Evolutionary conservation across 2,888 invertebrate species (phyloP).

Genomic region (Shargacucullia verbasci): DNA sequence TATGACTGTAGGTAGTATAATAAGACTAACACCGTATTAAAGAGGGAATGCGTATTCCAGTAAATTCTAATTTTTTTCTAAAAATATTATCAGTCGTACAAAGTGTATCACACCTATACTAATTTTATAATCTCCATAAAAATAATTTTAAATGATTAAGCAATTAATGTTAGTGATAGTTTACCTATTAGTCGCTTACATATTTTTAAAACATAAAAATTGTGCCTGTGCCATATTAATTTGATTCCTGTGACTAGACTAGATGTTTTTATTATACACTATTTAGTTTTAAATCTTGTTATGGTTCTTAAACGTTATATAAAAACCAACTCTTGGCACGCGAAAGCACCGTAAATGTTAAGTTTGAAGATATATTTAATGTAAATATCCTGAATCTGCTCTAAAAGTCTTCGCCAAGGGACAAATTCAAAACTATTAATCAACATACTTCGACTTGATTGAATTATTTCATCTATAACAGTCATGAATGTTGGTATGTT

Average conservation of each 20-base stretch:
- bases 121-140: not conserved
- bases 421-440: slow-evolving; percentile 33
- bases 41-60: too few relatives aligned
- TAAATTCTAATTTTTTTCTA: slow-evolving; percentile 3
- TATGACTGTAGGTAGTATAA: too few relatives aligned
- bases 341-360: slow-evolving; percentile 30
- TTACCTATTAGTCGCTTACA: not conserved
- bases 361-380: slow-evolving; percentile 27
- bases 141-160: not conserved
- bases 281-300: slow-evolving; percentile 21
- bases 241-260: not conserved
- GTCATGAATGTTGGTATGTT: slow-evolving; percentile 26
- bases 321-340: slow-evolving; percentile 21
- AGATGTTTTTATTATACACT: slow-evolving; percentile 17
- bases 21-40: too few relatives aligned
- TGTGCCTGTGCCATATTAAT: not conserved
- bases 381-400: slow-evolving; percentile 10
- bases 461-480: slow-evolving; percentile 45
- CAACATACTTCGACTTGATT: slow-evolving; percentile 39
- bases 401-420: slow-evolving; percentile 22
- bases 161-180: not conserved
- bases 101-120: not conserved
- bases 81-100: not conserved
- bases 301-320: slow-evolving; percentile 21
- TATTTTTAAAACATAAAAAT: not conserved